These are phyloP conservation scores for Neolamprologus falcicula DNA, from an alignment of 2,113 vertebrate species.

Conservation along the genomic window DNA sequence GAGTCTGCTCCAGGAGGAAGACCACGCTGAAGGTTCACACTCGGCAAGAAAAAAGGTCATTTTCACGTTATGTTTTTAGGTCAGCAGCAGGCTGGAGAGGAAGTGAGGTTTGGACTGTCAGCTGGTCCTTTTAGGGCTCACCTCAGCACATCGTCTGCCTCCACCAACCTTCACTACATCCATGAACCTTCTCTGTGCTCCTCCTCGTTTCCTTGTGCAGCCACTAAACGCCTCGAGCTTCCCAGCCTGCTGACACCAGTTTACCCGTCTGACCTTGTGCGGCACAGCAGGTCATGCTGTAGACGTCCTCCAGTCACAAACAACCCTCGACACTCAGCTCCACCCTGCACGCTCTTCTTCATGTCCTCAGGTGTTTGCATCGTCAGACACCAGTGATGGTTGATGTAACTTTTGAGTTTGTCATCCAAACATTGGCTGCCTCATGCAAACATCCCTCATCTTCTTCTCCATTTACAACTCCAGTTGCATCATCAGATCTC, in stretches of 20 bases:
- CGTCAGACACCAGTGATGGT: background rate
- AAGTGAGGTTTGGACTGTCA: background rate
- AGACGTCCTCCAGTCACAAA: background rate
- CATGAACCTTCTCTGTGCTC: background rate
- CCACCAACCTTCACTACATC: background rate
- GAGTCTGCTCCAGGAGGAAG: background rate
- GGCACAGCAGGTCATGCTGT: background rate
- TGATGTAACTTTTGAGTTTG: background rate
- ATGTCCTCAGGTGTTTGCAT: background rate
- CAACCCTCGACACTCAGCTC: background rate
- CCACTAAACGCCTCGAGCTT: background rate
- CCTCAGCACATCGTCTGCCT: background rate
- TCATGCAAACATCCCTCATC: background rate
- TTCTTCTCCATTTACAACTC: background rate
- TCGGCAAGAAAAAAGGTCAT: background rate
- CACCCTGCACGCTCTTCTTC: background rate
- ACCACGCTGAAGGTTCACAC: background rate
- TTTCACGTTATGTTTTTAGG: rapidly evolving
- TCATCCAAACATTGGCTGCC: background rate
- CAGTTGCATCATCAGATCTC: background rate
- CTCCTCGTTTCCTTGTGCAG: background rate
- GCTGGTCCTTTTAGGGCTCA: background rate
- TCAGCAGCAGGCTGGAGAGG: background rate
- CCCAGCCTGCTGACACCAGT: background rate
- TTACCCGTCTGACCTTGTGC: background rate